These are phyloP conservation scores for Aphelinus atriplicis DNA, from an alignment of 1,140 invertebrate species.

Conservation along the genomic window DNA sequence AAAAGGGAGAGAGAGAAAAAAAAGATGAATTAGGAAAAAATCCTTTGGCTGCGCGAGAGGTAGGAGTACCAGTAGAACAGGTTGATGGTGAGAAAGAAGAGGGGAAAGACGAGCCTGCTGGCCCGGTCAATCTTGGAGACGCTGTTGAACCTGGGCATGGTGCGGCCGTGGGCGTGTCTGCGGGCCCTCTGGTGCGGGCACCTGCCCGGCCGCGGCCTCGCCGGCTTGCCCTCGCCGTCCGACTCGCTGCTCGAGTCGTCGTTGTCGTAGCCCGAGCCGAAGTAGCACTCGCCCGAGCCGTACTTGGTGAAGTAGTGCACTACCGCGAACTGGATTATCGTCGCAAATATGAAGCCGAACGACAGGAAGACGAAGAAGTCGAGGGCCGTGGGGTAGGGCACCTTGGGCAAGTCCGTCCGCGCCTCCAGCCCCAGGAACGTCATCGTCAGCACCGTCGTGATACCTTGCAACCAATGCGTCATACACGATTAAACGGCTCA, in stretches of 20 bases:
- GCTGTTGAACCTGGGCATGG: conserved; percentile 76
- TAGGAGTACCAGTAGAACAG: conserved; percentile 84
- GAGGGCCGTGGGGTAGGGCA: conserved; percentile 86
- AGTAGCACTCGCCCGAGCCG: conserved; percentile 86
- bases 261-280: conserved; percentile 72
- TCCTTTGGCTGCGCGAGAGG: conserved; percentile 72
- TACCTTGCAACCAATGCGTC: conserved; percentile 67
- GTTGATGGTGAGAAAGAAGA: conserved; percentile 81
- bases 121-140: conserved; percentile 83
- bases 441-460: conserved; percentile 89
- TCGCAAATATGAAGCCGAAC: conserved; percentile 88
- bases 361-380: conserved; percentile 90
- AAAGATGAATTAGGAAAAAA: conserved; percentile 38
- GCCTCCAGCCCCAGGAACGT: conserved; percentile 88
- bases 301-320: conserved; percentile 93
- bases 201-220: conserved; percentile 51
- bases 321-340: conserved; percentile 87
- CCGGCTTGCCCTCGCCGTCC: conserved; percentile 44
- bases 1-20: too few species aligned
- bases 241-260: conserved; percentile 53
- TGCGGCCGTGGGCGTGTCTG: conserved; percentile 53
- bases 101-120: conserved; percentile 79
- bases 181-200: conserved; percentile 52
- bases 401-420: conserved; percentile 85
- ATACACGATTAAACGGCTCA: too few species aligned